Evolutionary conservation across 2,113 vertebrate genomes (phyloP), one percentile per base, ranked within the genome.

Genomic region (Austrofundulus limnaeus): DNA sequence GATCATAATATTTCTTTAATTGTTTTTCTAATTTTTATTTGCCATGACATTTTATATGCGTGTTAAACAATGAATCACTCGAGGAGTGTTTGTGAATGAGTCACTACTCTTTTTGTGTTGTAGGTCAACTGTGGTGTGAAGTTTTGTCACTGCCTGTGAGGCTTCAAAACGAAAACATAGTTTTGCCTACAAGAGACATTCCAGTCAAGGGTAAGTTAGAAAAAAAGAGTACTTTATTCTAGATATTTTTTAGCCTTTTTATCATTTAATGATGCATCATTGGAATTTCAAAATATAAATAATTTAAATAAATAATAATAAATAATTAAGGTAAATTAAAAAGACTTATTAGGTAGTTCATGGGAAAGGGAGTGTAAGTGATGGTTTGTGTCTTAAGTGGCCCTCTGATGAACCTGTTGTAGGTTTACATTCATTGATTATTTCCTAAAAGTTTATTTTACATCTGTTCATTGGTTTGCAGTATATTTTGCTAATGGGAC

Each of bases 71-170:
- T 67, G 37, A 62, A 45, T 45, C n/a, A 37, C 28, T 11, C 16
- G 6, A 2, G 31, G 34, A 23, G n/a, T 55, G 70, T 70, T 46
- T 66, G 31, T 67, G 34, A 77, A 28, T 70, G 46, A 72, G 21
- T 39, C 2, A 37, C 21, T 3, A 0, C 38, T 64, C 19, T 37
- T 72, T n/a, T 71, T 87, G 53, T 86, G 57, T 77, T 86, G 34
- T 70, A 88, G 85, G 78, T 81, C 37, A 81, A 72, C 77, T 69
- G 78, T 81, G 88, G 70, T 52, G 17, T 65, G 61, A 76, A 61
- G 43, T 61, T 58, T 66, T 66, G 21, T 62, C 59, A 31, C 62
- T 70, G 69, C 55, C 67, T 72, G 54, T 38, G 68, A 79, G 66
- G 39, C 45, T 58, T 23, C 1, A 5, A 1, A 55, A 53, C 41